Evolutionary conservation across 2,113 vertebrate species (phyloP), one percentile per base, ranked within the genome.

Genomic region (Polyodon spathula): DNA sequence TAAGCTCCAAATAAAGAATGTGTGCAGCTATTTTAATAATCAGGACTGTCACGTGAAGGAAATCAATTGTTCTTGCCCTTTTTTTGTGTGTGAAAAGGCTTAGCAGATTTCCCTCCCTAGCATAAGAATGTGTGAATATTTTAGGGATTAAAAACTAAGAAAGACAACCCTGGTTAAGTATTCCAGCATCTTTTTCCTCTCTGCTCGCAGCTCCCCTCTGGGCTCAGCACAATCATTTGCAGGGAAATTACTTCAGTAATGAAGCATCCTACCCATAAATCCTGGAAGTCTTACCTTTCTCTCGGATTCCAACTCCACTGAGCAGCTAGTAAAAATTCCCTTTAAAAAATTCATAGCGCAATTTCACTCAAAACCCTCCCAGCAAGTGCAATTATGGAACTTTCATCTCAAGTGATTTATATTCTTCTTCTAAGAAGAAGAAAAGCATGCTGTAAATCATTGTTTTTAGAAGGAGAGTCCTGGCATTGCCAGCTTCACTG

Each of bases 321-420:
- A 84, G 84, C 78, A 82, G 84, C 84, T 84, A 85, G 86, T 86
- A 84, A 87, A 87, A 88, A 86, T 81, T 84, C 79, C 79, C 82
- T 78, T 86, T 86, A 86, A 88, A 88, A 88, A 88, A 88, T 88
- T 88, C 86, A 88, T 87, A 80, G 86, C 39, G 84, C 86, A 88
- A 88, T 88, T 88, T 84, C 82, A 77, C 76, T 86, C 81, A 88
- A 90, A 88, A 83, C 78, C 78, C 86, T 88, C 84, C 86, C 82
- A 91, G 88, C 85, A 89, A 89, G 86, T 81, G 82, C 89, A 90
- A 86, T 93, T 90, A 92, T 83, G 88, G 89, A 86, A 86, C 79
- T 83, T 89, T 88, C 89, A 85, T 84, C 85, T 91, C 89, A 87
- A 88, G 88, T 87, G 90, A 93, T 90, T 90, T 89, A 88, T 85